Base-by-base conservation (phyloP, 2,888 invertebrate genomes). In the Capitulum mitella region DNA sequence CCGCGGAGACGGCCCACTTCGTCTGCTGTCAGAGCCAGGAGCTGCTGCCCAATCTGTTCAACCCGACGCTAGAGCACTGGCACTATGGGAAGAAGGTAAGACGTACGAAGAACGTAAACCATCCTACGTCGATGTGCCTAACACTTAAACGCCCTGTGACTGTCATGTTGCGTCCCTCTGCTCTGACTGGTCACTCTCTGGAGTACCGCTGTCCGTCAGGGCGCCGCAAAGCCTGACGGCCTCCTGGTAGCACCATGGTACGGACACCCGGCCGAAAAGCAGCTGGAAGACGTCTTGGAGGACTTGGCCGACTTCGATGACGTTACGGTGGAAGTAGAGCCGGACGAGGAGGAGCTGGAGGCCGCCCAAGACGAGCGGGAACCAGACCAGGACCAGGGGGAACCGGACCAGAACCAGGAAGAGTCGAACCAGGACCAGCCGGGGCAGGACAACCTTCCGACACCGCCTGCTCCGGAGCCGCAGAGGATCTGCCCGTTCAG, bases 261-360 rank as follows among this genome's bases (percentile, higher is more conserved):
- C 22, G 29, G 58, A 29, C 58, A 58, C 29, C 10, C 22, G 1
- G 3, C n/a, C n/a, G 58, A 29, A 10, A 29, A 58, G 1, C 29
- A 0, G 10, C 22, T 10, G 0, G 8, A 0, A 29, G 5, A n/a
- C 22, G 8, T 6, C 0, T 0, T 29, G 16, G 3, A 0, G 0
- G 58, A 58, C 58, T 19, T 6, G 8, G 58, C 3, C n/a, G 58
- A 58, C 58, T 29, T 29, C n/a, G n/a, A n/a, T n/a, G n/a, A n/a
- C n/a, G n/a, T n/a, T n/a, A 1, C 8, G 1, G 58, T n/a, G n/a
- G 58, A 3, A 29, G 58, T 29, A 6, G 22, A 10, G 8, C 29
- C 10, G 26, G 70, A 37, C 34, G 37, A 40, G 10, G 70, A 10
- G 10, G n/a, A 29, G 3, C 12, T 34, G 0, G 34, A 61, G 5